Evolutionary conservation across 2,888 invertebrate genomes (phyloP), one percentile per base, ranked within the genome.

Genomic region (Pollenia amentaria): DNA sequence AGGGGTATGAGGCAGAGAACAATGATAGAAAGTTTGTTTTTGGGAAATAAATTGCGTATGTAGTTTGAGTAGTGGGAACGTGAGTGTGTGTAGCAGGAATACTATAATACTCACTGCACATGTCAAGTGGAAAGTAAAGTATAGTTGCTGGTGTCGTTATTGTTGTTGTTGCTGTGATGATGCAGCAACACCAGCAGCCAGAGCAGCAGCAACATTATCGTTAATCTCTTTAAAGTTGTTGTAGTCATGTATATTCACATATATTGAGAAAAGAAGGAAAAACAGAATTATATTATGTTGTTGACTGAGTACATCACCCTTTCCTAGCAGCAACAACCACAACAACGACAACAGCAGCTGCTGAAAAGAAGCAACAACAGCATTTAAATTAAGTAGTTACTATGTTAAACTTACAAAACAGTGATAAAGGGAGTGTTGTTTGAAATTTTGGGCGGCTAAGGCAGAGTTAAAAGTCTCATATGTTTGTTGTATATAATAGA

Each of bases 91-190:
- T 67, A 69, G 21, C 53, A 55, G 40, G 44, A 78, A 77, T 69
- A 75, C 46, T 48, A 55, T 29, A 6, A 29, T 75, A 84, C 89
- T 89, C 89, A 88, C 89, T 88, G 89, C 89, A 87, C 89, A 89
- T 89, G 89, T 89, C 89, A 88, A 88, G 88, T 89, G 87, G 86
- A 81, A 72, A 84, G 42, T 64, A 29, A 48, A 75, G 12, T 55
- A 6, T 29, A 29, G 40, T 48, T 75, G 64, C 72, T 55, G 48
- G 29, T 51, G 46, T 76, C 46, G 29, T 72, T 40, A n/a, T n/a
- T n/a, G n/a, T 42, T 67, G 48, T 60, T 75, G 67, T 29, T 62
- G 64, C 42, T 82, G 67, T 38, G 67, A 73, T 78, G 72, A 55
- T 76, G 70, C 88, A 88, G 79, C 87, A 88, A 55, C 81, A 81